A percentile compares a stretch with the other conserved stretches of the same genome.
phyloP scores from a whole-genome alignment of 2,888 invertebrate species.

The Drosophila subquinaria region DNA sequence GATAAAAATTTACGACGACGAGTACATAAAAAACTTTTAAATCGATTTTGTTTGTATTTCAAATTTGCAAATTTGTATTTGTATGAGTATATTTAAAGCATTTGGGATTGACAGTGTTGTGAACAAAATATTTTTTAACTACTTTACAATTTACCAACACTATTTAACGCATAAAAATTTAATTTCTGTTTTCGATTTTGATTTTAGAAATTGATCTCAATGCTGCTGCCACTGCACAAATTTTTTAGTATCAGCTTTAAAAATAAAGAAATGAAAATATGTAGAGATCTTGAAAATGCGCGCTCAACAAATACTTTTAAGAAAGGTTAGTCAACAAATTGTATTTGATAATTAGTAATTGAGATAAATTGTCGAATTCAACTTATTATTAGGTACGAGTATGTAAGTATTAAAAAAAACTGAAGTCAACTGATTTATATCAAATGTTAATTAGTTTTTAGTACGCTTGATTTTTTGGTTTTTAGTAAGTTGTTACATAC shows the following conservation, averaged over 20 bases:
- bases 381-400: slow-evolving; percentile 34
- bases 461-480: slow-evolving; percentile 43
- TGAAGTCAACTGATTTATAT: slow-evolving; percentile 51
- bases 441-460: slow-evolving; percentile 54
- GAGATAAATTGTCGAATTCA: slow-evolving; percentile 20
- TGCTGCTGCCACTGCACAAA: slow-evolving; percentile 67
- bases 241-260: slow-evolving; percentile 48
- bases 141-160: slow-evolving; percentile 71
- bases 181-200: slow-evolving; percentile 25
- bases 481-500: slow-evolving; percentile 57
- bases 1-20: slow-evolving; percentile 78
- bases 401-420: slow-evolving; percentile 19
- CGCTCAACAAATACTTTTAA: slow-evolving; percentile 59
- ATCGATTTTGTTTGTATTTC: slow-evolving; percentile 31
- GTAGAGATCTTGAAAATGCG: slow-evolving; percentile 43
- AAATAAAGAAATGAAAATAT: slow-evolving; percentile 60
- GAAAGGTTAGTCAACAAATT: slow-evolving; percentile 59
- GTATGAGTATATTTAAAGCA: slow-evolving; percentile 23
- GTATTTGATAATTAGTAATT: slow-evolving; percentile 24
- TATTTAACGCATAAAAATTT: slow-evolving; percentile 63
- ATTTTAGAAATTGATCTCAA: slow-evolving; percentile 51
- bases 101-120: slow-evolving; percentile 45
- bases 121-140: slow-evolving; percentile 30
- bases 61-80: slow-evolving; percentile 34
- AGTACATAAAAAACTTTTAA: slow-evolving; percentile 83